Evolutionary conservation across 2,113 vertebrate species (phyloP).

Genomic region (Psittacus erithacus): DNA sequence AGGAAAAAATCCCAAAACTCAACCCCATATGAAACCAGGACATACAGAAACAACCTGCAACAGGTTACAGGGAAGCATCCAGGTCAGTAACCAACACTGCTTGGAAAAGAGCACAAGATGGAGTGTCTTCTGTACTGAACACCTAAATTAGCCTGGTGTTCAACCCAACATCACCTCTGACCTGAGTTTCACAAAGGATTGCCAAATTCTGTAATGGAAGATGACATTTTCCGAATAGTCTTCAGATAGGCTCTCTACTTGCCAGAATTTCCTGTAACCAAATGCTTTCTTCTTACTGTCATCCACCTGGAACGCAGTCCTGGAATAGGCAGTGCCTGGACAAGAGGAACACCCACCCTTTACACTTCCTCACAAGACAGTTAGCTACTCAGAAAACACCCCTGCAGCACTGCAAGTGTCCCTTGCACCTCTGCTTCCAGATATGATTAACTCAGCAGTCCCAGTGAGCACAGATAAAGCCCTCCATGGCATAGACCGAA

Average conservation of each 20-base stretch:
- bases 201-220: neutral
- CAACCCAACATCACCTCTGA: neutral
- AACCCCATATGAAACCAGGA: neutral
- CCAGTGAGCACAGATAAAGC: neutral
- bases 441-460: neutral
- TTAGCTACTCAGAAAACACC: neutral
- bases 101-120: neutral
- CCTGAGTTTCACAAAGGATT: neutral
- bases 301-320: neutral
- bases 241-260: neutral
- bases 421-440: neutral
- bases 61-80: neutral
- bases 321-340: neutral
- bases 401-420: neutral
- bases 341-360: neutral
- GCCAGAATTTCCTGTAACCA: neutral
- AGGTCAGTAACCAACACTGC: neutral
- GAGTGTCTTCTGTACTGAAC: neutral
- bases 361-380: neutral
- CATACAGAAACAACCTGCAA: neutral
- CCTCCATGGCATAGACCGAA: neutral
- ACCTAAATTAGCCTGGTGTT: neutral
- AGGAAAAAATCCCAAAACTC: neutral
- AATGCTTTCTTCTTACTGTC: neutral
- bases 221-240: neutral